phyloP scores from a whole-genome alignment of 2,888 invertebrate genomes.

The Lathronympha strigana region DNA sequence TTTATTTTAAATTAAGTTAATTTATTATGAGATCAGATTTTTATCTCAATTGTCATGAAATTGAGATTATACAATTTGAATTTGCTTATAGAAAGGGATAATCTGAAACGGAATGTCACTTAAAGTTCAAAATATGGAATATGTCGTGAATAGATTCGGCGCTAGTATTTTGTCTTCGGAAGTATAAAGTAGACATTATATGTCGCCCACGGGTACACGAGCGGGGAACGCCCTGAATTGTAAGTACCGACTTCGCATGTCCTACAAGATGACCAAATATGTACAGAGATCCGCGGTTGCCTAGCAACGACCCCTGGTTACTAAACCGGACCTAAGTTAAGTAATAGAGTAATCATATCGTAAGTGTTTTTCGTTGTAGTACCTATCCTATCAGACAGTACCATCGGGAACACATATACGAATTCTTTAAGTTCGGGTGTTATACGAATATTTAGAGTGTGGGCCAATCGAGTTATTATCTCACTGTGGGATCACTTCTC shows the following conservation, averaged over 20 bases:
- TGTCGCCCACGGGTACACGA: neutral
- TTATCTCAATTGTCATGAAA: slow-evolving; percentile 15
- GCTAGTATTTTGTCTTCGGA: neutral
- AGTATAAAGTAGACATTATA: neutral
- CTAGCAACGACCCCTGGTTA: slow-evolving; percentile 55
- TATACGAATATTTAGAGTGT: slow-evolving; percentile 67
- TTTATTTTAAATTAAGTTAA: slow-evolving; percentile 40
- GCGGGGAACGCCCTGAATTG: neutral
- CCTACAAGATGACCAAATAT: slow-evolving; percentile 77
- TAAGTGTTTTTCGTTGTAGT: slow-evolving; percentile 74
- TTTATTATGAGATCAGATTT: slow-evolving; percentile 29
- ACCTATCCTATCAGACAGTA: slow-evolving; percentile 63
- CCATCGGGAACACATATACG: slow-evolving; percentile 66
- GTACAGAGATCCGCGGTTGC: slow-evolving; percentile 68
- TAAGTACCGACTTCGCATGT: slow-evolving; percentile 59
- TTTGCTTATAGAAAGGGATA: slow-evolving; percentile 27
- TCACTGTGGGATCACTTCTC: slow-evolving; percentile 78
- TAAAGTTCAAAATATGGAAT: neutral
- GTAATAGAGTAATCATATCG: slow-evolving; percentile 79
- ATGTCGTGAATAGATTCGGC: slow-evolving; percentile 2
- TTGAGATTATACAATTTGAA: slow-evolving; percentile 1
- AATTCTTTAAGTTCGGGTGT: slow-evolving; percentile 61
- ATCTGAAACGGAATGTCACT: slow-evolving; percentile 15
- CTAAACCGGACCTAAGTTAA: slow-evolving; percentile 53
- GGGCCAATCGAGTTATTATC: slow-evolving; percentile 79